Conservation (phyloP, 2,888 invertebrate species). For the Zaprionus obscuricornis region DNA sequence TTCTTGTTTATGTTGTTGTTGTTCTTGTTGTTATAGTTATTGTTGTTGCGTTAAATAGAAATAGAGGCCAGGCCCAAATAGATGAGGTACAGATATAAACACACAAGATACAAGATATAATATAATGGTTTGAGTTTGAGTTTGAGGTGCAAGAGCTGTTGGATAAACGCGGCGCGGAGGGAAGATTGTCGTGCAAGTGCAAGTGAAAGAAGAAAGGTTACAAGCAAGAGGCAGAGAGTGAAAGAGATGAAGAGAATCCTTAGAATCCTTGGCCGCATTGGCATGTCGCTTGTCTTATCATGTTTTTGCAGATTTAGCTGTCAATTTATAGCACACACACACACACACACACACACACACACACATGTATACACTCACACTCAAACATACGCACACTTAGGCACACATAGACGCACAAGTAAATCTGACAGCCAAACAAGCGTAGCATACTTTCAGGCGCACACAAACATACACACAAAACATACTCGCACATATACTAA, state of each 20-base stretch:
- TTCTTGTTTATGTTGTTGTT: slow-evolving; percentile 25
- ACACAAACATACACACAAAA: slow-evolving; percentile 20
- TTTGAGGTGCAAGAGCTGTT: too few species aligned
- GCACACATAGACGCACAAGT: slow-evolving; percentile 54
- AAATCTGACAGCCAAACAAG: slow-evolving; percentile 75
- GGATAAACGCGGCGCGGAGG: too few species aligned
- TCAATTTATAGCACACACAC: slow-evolving; percentile 70
- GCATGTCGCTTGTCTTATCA: slow-evolving; percentile 77
- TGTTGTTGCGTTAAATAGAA: slow-evolving; percentile 63
- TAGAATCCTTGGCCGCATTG: slow-evolving; percentile 70
- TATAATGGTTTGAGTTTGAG: not conserved
- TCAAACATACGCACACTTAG: not conserved
- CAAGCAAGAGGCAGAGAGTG: not conserved
- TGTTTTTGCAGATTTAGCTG: slow-evolving; percentile 79
- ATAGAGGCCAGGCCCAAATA: slow-evolving; percentile 47
- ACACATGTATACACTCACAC: not conserved
- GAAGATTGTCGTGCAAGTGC: too few species aligned
- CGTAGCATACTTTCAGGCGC: slow-evolving; percentile 49
- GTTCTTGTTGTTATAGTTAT: slow-evolving; percentile 6
- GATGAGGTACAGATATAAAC: slow-evolving; percentile 60
- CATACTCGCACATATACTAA: slow-evolving; percentile 11
- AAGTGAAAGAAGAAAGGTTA: too few species aligned
- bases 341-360: slow-evolving; percentile 22
- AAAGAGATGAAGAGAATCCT: not conserved
- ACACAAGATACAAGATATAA: slow-evolving; percentile 44